Conservation (phyloP, 2,113 vertebrate genomes). For the Monopterus albus region DNA sequence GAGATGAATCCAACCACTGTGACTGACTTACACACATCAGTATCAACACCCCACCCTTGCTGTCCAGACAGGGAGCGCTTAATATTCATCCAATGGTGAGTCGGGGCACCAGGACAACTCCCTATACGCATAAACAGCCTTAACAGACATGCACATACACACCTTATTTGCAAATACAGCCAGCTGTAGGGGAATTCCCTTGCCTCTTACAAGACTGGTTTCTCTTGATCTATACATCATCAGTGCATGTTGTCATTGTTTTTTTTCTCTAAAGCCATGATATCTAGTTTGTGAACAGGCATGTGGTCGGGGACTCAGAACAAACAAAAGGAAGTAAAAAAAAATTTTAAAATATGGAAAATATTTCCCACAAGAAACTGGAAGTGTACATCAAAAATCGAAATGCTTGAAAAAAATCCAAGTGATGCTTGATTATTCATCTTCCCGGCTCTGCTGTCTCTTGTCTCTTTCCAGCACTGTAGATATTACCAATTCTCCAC, state of each 20-base stretch:
- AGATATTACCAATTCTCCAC: background rate
- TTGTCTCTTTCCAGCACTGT: background rate
- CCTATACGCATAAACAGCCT: slow-evolving; percentile 47
- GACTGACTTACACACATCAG: slow-evolving; percentile 8
- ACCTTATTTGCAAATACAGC: slow-evolving; percentile 36
- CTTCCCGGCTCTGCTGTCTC: background rate
- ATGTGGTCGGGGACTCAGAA: background rate
- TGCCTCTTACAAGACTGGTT: slow-evolving; percentile 20
- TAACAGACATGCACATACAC: slow-evolving; percentile 6
- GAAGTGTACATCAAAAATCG: background rate
- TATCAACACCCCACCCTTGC: slow-evolving; percentile 24
- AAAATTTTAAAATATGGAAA: too few relatives aligned
- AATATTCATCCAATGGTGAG: slow-evolving; percentile 42
- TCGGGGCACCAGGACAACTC: slow-evolving; percentile 42
- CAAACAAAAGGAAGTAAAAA: background rate
- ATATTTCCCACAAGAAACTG: background rate
- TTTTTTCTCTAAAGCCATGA: background rate
- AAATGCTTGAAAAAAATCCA: background rate
- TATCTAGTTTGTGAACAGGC: background rate
- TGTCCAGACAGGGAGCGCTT: slow-evolving; percentile 26
- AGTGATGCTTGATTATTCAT: background rate
- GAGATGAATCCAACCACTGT: slow-evolving; percentile 11
- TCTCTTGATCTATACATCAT: slow-evolving; percentile 31
- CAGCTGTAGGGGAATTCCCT: slow-evolving; percentile 10
- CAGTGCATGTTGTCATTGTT: background rate